A percentile compares a stretch with the other conserved stretches of the same genome.
These are phyloP conservation scores for Meloe dianella DNA, from an alignment of 2,888 invertebrate genomes.

Conservation along the genomic window DNA sequence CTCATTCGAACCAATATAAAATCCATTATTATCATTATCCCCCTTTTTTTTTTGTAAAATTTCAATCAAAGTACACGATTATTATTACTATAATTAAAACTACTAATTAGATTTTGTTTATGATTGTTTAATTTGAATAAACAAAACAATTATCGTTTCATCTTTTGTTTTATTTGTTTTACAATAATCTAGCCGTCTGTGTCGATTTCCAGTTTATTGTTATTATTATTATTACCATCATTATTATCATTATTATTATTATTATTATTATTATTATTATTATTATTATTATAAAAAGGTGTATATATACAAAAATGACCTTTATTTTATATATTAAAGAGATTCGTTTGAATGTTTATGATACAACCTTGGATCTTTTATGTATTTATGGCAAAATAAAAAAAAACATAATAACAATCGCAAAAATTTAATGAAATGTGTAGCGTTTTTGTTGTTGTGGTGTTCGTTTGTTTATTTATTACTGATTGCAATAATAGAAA, in stretches of 20 bases:
- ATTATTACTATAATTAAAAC: no score
- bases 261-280: not conserved
- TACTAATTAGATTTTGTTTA: not conserved
- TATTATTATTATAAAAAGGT: not conserved
- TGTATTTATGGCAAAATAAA: not conserved
- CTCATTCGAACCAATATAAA: no score
- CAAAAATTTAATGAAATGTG: no score
- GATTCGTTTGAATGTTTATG: not conserved
- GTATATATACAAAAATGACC: conserved; percentile 28
- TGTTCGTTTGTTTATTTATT: no score
- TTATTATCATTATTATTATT: not conserved
- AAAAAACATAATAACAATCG: no score
- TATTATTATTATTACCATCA: not conserved
- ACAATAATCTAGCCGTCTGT: not conserved
- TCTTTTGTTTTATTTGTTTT: not conserved
- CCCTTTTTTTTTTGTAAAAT: no score
- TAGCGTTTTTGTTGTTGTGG: no score
- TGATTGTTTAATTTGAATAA: not conserved
- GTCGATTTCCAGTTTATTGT: not conserved
- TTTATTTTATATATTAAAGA: conserved; percentile 21
- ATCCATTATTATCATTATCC: no score
- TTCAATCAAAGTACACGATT: not conserved
- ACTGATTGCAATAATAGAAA: no score
- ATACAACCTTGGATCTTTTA: conserved; percentile 34
- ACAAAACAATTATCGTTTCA: not conserved